phyloP scores from a whole-genome alignment of 1,140 invertebrate species.

The Achroia grisella region DNA sequence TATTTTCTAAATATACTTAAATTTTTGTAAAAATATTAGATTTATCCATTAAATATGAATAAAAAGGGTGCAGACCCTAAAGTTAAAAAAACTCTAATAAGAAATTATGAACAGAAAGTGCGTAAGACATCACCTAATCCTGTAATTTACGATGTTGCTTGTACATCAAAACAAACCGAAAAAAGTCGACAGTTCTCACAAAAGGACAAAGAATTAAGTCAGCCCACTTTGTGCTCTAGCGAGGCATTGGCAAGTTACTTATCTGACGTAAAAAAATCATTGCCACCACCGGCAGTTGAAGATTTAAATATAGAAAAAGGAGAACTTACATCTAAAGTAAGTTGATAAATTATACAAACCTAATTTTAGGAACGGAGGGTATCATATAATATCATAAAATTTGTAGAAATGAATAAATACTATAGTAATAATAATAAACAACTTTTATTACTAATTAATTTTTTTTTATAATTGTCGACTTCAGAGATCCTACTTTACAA shows the following conservation, averaged over 20 bases:
- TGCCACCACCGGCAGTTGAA: constrained; percentile 13
- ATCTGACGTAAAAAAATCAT: constrained; percentile 31
- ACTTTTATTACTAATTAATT: too few relatives aligned
- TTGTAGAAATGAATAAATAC: too few relatives aligned
- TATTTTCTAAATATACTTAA: too few relatives aligned
- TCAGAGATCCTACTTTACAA: too few relatives aligned
- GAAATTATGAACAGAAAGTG: constrained; percentile 40
- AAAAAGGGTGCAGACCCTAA: constrained; percentile 34
- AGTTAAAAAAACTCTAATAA: constrained; percentile 55
- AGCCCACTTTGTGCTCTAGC: constrained; percentile 50
- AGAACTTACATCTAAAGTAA: constrained; percentile 39
- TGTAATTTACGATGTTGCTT: constrained; percentile 24
- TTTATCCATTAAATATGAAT: constrained; percentile 24
- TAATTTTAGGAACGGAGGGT: too few relatives aligned
- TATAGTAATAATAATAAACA: too few relatives aligned
- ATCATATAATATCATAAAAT: too few relatives aligned
- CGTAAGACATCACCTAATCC: constrained; percentile 10
- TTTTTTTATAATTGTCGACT: too few relatives aligned
- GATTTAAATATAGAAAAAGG: constrained; percentile 35
- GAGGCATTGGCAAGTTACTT: constrained; percentile 48
- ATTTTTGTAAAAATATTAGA: too few relatives aligned
- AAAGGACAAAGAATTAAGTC: constrained; percentile 29
- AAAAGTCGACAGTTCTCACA: constrained; percentile 8
- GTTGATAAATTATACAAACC: too few relatives aligned
- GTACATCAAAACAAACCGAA: constrained; percentile 17